These are phyloP conservation scores for Chaenocephalus aceratus DNA, from an alignment of 2,113 vertebrate species.

Conservation along the genomic window DNA sequence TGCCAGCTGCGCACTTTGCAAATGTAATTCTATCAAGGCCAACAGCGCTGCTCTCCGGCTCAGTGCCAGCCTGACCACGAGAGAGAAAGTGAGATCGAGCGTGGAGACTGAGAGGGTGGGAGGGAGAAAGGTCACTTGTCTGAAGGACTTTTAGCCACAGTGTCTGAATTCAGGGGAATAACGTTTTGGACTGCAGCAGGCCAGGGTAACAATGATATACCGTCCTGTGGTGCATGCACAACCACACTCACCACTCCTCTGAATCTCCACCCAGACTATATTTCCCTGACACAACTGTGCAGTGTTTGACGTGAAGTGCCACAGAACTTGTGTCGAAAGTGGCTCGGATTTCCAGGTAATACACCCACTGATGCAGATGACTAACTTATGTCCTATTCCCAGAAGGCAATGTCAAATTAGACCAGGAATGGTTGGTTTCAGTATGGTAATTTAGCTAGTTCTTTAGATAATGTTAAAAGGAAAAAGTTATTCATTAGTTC, in stretches of 20 bases:
- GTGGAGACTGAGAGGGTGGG: not conserved
- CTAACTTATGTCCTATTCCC: not conserved
- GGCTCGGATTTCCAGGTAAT: constrained; percentile 45
- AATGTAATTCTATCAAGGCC: constrained; percentile 54
- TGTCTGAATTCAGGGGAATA: constrained; percentile 51
- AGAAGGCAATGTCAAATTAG: not conserved
- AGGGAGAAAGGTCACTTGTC: constrained; percentile 31
- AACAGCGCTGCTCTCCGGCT: constrained; percentile 27
- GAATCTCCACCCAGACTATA: constrained; percentile 57
- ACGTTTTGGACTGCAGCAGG: constrained; percentile 43
- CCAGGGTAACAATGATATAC: constrained; percentile 59
- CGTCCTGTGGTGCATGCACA: constrained; percentile 63
- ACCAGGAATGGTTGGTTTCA: not conserved
- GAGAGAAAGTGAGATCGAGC: constrained; percentile 20
- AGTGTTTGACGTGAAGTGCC: constrained; percentile 32
- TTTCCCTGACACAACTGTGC: constrained; percentile 60
- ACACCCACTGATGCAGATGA: constrained; percentile 3
- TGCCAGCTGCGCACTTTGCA: constrained; percentile 48
- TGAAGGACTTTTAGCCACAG: constrained; percentile 62
- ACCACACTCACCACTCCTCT: constrained; percentile 26
- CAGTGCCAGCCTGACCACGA: constrained; percentile 33
- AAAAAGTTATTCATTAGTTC: no score
- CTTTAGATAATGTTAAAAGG: not conserved
- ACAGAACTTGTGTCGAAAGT: constrained; percentile 29
- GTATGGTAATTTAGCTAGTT: not conserved